Base-by-base conservation (phyloP, 92 coral and sea anemone genomes). In the Montipora capitata region DNA sequence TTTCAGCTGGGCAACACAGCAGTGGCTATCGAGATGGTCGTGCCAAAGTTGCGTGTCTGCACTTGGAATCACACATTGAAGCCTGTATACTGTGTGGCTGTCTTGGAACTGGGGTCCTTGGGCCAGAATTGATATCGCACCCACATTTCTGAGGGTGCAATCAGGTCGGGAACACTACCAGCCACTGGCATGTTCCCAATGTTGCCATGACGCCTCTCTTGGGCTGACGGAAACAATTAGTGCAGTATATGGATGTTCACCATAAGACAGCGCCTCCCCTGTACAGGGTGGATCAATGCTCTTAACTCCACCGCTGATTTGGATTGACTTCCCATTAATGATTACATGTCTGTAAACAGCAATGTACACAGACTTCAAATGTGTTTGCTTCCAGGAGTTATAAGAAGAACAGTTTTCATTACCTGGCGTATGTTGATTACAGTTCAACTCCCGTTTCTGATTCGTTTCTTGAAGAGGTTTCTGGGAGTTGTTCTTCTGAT, bases 171-270 rank as follows among this genome's bases (percentile, higher is more conserved):
- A 42, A 86, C 61, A 86, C 84, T 78, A 11, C 42, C 48, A 48
- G 90, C 90, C 75, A 86, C 83, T 63, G 81, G 88, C 88, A 84
- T 84, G 88, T 84, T 74, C 43, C 81, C 88, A 58, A 84, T 18
- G 45, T 84, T 68, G 20, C 88, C 88, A 63, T 20, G 88, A 20
- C 81, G 40, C 66, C 40, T 49, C 68, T 83, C 87, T 62, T 83
- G 80, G 70, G 38, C 72, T 88, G 87, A 13, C 4, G 27, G 18
- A n/a, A 58, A 66, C 92, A 88, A 79, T 88, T 88, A 10, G 18
- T 42, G 72, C 92, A 88, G 88, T 88, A 14, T 64, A 75, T 4
- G 92, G 88, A 67, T 76, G 71, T 7, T 88, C 70, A 3, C 92
- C 88, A 44, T 13, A 43, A 1, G 79, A 59, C 3, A 17, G 4